A percentile compares a stretch with the other conserved stretches of the same genome.
These are phyloP conservation scores for Platalea minor DNA, from an alignment of 2,797 vertebrate genomes.

Conservation along the genomic window DNA sequence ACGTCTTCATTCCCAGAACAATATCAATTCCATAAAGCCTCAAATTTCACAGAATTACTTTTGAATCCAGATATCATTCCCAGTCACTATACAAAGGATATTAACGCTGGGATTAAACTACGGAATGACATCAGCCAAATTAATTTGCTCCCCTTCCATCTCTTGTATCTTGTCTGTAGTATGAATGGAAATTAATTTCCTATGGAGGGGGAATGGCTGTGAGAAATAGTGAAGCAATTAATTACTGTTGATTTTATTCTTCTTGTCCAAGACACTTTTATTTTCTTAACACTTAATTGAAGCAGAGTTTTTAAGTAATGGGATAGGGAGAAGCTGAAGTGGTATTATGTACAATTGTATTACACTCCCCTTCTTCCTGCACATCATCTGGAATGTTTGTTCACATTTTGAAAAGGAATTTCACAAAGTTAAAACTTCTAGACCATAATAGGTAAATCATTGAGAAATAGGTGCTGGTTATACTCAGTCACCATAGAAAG, in stretches of 20 bases:
- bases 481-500: background rate
- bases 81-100: conserved; percentile 8
- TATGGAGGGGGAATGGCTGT: background rate
- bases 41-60: conserved; percentile 14
- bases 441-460: background rate
- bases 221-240: conserved; percentile 30
- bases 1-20: background rate
- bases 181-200: conserved; percentile 62
- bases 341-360: background rate
- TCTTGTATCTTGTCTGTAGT: conserved; percentile 14
- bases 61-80: conserved; percentile 24
- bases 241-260: conserved; percentile 39
- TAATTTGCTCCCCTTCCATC: conserved; percentile 47
- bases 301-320: background rate
- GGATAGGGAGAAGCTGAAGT: background rate
- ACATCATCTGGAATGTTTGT: background rate
- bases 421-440: background rate
- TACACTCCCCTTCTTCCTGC: background rate
- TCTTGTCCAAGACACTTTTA: conserved; percentile 13
- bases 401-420: background rate
- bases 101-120: conserved; percentile 37
- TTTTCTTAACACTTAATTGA: conserved; percentile 35
- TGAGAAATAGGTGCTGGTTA: background rate
- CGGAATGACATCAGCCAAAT: conserved; percentile 41
- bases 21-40: background rate